A percentile compares a stretch with the other conserved stretches of the same genome.
Evolutionary conservation across 1,140 invertebrate genomes (phyloP).

Genomic region (Globodera rostochiensis): DNA sequence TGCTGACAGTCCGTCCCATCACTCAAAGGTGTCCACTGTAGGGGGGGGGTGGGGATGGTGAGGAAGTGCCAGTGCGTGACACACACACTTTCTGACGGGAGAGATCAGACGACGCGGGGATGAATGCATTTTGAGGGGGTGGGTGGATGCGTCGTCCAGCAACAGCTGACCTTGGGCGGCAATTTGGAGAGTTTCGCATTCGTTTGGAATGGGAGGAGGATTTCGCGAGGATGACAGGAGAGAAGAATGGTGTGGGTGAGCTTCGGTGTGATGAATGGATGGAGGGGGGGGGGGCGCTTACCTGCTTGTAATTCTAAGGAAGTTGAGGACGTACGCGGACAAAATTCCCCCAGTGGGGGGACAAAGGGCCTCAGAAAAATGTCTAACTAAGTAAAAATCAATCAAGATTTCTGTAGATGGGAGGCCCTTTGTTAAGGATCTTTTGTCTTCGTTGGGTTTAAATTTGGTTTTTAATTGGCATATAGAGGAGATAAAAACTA

Average conservation of each 20-base stretch:
- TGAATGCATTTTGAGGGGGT: neutral
- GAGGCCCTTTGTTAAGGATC: too few relatives aligned
- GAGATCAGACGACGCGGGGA: neutral
- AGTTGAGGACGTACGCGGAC: neutral
- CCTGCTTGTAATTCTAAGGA: neutral
- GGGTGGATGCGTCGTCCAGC: neutral
- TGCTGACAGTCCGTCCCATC: neutral
- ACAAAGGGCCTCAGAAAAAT: neutral
- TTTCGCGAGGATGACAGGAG: neutral
- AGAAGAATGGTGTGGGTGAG: too few relatives aligned
- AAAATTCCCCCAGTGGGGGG: neutral
- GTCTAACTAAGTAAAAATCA: too few relatives aligned
- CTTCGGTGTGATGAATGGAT: neutral
- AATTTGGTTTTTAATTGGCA: too few relatives aligned
- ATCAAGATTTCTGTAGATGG: too few relatives aligned
- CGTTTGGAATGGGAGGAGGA: too few relatives aligned
- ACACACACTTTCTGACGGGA: conserved; percentile 12
- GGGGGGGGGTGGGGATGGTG: neutral
- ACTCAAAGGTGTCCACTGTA: neutral
- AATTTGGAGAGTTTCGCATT: conserved; percentile 11
- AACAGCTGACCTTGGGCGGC: conserved; percentile 19
- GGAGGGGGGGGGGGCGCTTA: neutral
- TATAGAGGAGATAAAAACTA: too few relatives aligned
- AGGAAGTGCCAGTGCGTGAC: conserved; percentile 16
- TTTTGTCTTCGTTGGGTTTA: too few relatives aligned